A percentile compares a stretch with the other conserved stretches of the same genome.
These are phyloP conservation scores for Rotaria macrura DNA, from an alignment of 2,888 invertebrate genomes.

Conservation along the genomic window DNA sequence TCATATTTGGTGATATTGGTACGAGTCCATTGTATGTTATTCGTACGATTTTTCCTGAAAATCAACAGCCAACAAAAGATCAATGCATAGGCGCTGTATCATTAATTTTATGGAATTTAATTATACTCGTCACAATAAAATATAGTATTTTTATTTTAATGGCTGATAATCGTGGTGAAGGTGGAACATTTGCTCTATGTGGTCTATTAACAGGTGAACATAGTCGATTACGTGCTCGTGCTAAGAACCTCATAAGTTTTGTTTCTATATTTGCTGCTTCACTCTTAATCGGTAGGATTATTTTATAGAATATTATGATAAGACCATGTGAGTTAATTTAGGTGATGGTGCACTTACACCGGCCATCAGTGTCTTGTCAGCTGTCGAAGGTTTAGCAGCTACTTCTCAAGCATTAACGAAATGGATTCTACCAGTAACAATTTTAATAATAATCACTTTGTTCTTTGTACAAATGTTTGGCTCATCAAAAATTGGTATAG, in stretches of 20 bases:
- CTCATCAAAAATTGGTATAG: not conserved
- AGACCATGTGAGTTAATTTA: not conserved
- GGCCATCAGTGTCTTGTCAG: not conserved
- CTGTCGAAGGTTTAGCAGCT: not conserved
- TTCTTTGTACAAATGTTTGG: not conserved
- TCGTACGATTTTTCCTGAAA: not conserved
- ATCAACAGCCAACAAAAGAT: not conserved
- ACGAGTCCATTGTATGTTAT: conserved; percentile 13
- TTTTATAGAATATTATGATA: not conserved
- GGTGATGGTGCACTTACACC: not conserved
- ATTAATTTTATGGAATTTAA: conserved; percentile 17
- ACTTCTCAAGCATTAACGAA: not conserved
- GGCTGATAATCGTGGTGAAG: conserved; percentile 20
- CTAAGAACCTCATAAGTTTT: not conserved
- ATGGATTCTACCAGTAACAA: not conserved
- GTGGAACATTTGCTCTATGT: conserved; percentile 15
- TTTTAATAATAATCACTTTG: not conserved
- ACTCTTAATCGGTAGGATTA: not conserved
- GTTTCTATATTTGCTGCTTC: conserved; percentile 3
- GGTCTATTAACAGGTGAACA: not conserved
- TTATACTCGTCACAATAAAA: not conserved
- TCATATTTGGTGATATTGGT: conserved; percentile 13
- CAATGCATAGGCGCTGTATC: conserved; percentile 9
- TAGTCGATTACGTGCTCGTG: not conserved
- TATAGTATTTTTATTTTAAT: not conserved